Evolutionary conservation across 2,888 invertebrate genomes (phyloP).

Genomic region (Reticulitermes lucifugus): DNA sequence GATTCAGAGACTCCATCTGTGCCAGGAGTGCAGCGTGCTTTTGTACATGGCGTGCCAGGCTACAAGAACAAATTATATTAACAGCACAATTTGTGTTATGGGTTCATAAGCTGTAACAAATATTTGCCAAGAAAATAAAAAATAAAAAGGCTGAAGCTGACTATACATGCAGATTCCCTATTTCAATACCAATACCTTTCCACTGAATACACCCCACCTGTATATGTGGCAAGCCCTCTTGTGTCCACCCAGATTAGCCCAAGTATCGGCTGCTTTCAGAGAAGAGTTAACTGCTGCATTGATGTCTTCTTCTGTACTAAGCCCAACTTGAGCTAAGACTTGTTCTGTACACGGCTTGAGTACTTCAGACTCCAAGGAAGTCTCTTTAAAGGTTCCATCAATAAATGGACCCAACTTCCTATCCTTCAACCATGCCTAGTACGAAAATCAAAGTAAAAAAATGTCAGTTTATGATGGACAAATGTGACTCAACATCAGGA

Average conservation of each 20-base stretch:
- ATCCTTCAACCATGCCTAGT: slow-evolving; percentile 58
- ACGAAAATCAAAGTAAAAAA: neutral
- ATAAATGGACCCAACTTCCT: slow-evolving; percentile 55
- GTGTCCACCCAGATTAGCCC: slow-evolving; percentile 54
- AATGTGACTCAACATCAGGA: neutral
- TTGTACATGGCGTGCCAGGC: slow-evolving; percentile 66
- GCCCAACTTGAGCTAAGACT: slow-evolving; percentile 52
- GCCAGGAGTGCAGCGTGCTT: slow-evolving; percentile 64
- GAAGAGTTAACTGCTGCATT: slow-evolving; percentile 55
- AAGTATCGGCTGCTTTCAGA: slow-evolving; percentile 51
- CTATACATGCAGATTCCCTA: neutral
- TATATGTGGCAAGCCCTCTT: slow-evolving; percentile 58
- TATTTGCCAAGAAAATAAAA: neutral
- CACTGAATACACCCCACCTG: slow-evolving; percentile 54
- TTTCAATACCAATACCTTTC: neutral
- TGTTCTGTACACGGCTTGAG: slow-evolving; percentile 50
- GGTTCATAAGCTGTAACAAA: too few species aligned
- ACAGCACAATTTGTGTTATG: neutral
- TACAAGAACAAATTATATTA: slow-evolving; percentile 55
- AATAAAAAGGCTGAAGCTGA: too few species aligned
- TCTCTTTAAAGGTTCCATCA: slow-evolving; percentile 45
- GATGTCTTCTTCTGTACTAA: slow-evolving; percentile 56
- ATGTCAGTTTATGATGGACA: neutral
- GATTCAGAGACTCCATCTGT: slow-evolving; percentile 65
- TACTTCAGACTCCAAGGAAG: slow-evolving; percentile 34